phyloP scores from a whole-genome alignment of 2,113 vertebrate species.

The Todiramphus chloris region DNA sequence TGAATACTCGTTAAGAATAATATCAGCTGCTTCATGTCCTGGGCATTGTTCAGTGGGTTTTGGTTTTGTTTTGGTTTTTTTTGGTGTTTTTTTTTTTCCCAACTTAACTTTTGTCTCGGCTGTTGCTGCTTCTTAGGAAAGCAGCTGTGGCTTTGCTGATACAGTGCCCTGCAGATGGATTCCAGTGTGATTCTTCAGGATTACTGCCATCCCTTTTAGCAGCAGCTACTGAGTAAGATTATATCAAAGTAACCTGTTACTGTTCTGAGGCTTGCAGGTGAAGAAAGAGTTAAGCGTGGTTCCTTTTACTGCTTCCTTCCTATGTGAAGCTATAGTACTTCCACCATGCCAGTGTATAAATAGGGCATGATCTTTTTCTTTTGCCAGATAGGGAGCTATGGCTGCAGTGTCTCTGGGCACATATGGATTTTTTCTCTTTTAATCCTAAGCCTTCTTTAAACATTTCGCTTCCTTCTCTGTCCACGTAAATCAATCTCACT shows the following conservation, averaged over 20 bases:
- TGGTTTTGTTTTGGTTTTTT: not conserved
- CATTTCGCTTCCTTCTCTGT: not conserved
- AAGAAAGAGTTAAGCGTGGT: not conserved
- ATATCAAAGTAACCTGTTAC: not conserved
- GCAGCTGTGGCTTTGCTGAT: not conserved
- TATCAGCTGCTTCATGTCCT: not conserved
- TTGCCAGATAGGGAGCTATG: not conserved
- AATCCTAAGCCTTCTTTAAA: not conserved
- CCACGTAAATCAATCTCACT: rapidly evolving
- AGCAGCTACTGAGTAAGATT: not conserved
- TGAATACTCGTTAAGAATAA: not conserved
- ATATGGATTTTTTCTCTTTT: not conserved
- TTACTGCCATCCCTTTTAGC: not conserved
- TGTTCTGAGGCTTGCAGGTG: not conserved
- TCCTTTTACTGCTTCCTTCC: not conserved
- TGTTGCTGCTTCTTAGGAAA: not conserved
- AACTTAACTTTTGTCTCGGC: not conserved
- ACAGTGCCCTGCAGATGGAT: not conserved
- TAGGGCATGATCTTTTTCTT: not conserved
- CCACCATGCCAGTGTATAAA: not conserved
- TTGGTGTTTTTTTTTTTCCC: not conserved
- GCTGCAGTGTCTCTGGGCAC: not conserved
- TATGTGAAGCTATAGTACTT: not conserved
- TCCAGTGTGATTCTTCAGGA: not conserved
- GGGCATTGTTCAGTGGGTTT: not conserved